Conservation (phyloP, 2,888 invertebrate species). For the Criorhina ranunculi region DNA sequence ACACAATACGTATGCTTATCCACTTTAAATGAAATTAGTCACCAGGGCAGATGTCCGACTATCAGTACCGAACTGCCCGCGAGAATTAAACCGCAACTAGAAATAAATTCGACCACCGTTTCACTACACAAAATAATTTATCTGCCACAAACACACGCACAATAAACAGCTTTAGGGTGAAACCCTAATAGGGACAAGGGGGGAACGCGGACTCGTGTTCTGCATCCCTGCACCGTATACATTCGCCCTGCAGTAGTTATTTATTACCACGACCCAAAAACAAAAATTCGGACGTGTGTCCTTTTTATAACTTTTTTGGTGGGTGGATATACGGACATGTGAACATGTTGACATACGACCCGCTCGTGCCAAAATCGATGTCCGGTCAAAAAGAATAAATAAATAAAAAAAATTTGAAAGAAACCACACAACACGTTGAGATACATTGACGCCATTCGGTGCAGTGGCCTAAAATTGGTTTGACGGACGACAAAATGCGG, state of each 20-base stretch:
- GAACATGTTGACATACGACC: neutral
- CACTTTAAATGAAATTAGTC: constrained; percentile 11
- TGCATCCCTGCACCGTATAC: constrained; percentile 48
- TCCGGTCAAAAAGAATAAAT: constrained; percentile 43
- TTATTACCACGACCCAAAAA: constrained; percentile 67
- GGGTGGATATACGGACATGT: constrained; percentile 37
- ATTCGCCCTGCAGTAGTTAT: constrained; percentile 21
- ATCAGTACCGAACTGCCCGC: neutral
- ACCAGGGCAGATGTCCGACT: constrained; percentile 7
- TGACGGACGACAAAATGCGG: constrained; percentile 66
- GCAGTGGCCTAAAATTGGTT: constrained; percentile 67
- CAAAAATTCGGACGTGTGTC: constrained; percentile 64
- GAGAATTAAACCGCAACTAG: constrained; percentile 38
- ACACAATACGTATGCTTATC: neutral
- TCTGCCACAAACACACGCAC: neutral
- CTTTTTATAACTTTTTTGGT: constrained; percentile 52
- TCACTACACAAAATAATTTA: constrained; percentile 43
- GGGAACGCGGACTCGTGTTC: constrained; percentile 23
- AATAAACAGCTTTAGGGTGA: neutral
- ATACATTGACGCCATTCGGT: constrained; percentile 49
- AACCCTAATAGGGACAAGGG: constrained; percentile 36
- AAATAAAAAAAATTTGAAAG: constrained; percentile 28
- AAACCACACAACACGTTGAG: constrained; percentile 16
- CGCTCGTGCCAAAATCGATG: constrained; percentile 50
- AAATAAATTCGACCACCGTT: constrained; percentile 39